These are phyloP conservation scores for Artibeus jamaicensis DNA, from an alignment of 2,797 vertebrate species.

Conservation along the genomic window DNA sequence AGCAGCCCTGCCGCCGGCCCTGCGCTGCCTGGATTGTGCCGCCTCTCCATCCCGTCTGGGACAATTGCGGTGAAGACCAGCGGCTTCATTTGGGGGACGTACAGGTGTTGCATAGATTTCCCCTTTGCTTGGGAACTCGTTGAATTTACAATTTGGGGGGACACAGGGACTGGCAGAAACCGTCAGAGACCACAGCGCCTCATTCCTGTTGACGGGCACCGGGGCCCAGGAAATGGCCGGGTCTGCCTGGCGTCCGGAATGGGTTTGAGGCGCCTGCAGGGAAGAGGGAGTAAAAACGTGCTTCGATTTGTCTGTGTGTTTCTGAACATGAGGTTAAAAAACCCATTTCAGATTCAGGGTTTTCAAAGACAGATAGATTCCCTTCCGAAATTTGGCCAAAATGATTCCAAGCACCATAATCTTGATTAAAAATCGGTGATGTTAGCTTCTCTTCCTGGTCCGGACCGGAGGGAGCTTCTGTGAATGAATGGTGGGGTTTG, in stretches of 20 bases:
- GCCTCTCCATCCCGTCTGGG: not conserved
- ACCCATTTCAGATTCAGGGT: not conserved
- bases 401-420: conserved; percentile 42
- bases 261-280: too few relatives aligned
- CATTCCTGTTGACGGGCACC: rapidly evolving
- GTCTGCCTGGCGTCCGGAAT: rapidly evolving
- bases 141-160: not conserved
- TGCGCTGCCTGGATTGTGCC: not conserved
- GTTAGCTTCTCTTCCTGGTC: rapidly evolving
- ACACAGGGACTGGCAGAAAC: not conserved
- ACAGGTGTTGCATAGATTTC: not conserved
- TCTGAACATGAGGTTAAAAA: conserved; percentile 21
- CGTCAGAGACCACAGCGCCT: not conserved
- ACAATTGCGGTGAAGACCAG: not conserved
- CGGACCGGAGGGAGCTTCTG: not conserved
- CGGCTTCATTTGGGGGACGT: not conserved
- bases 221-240: not conserved
- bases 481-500: not conserved
- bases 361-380: conserved; percentile 39
- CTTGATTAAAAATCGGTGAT: not conserved
- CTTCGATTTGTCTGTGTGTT: not conserved
- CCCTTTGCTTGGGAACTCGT: not conserved
- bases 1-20: not conserved
- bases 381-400: not conserved
- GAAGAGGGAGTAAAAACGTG: too few relatives aligned